Evolutionary conservation across 2,113 vertebrate genomes (phyloP).

Genomic region (Lamprologus speciosus): DNA sequence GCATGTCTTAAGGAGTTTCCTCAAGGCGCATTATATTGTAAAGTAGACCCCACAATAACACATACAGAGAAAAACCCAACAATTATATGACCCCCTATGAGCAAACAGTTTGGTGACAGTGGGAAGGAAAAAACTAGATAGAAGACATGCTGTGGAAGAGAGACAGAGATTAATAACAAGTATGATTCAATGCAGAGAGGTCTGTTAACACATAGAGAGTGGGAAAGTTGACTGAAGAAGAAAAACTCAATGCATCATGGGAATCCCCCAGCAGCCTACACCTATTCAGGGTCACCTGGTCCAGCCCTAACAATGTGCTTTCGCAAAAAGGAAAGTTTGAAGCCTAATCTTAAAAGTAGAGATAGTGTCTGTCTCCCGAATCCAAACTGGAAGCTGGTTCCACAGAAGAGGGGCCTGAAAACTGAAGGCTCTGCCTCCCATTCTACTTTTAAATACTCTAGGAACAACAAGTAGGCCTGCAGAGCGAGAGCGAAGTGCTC

Average conservation of each 20-base stretch:
- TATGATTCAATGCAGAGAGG: neutral
- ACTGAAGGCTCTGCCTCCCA: rapidly evolving
- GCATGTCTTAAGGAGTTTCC: neutral
- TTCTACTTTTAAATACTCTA: neutral
- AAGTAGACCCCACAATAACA: rapidly evolving
- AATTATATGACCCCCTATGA: neutral
- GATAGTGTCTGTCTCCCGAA: rapidly evolving
- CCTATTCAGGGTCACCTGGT: rapidly evolving
- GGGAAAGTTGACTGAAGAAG: neutral
- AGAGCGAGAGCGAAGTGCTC: too few species aligned
- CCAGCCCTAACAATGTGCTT: rapidly evolving
- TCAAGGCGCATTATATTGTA: rapidly evolving
- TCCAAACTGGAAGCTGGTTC: neutral
- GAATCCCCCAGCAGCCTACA: neutral
- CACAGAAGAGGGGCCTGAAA: neutral
- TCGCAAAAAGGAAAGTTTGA: rapidly evolving
- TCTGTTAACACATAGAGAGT: rapidly evolving
- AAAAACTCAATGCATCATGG: neutral
- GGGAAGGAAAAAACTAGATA: neutral
- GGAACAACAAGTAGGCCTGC: neutral
- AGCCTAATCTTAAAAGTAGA: neutral
- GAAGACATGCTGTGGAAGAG: neutral
- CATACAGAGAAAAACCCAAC: neutral
- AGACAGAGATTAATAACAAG: neutral
- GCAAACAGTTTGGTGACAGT: neutral